Evolutionary conservation across 1,140 invertebrate genomes (phyloP).

Genomic region (Leucophenga varia): DNA sequence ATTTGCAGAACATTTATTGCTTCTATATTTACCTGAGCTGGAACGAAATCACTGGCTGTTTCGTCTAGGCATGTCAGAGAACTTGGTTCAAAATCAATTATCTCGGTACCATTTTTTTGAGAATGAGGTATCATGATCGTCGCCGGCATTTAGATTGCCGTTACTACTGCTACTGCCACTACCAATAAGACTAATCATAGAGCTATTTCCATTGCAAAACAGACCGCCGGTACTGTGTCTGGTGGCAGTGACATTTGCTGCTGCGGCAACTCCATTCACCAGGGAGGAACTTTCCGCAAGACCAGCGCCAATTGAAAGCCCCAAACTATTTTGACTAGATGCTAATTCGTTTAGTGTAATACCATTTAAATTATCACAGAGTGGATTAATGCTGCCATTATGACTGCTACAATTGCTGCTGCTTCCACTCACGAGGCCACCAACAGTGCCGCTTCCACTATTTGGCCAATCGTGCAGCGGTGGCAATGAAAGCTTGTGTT

Average conservation of each 20-base stretch:
- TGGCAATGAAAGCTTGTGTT: constrained; percentile 14
- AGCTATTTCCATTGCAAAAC: background rate
- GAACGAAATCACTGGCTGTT: too few relatives aligned
- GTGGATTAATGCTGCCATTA: constrained; percentile 46
- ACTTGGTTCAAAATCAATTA: constrained; percentile 56
- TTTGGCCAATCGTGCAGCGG: background rate
- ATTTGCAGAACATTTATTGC: too few relatives aligned
- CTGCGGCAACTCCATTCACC: constrained; percentile 50
- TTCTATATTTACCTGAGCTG: constrained; percentile 27
- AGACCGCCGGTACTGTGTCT: background rate
- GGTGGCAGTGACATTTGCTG: constrained; percentile 25
- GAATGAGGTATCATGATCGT: constrained; percentile 59
- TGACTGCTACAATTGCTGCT: constrained; percentile 25
- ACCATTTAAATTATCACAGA: constrained; percentile 57
- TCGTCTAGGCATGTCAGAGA: too few relatives aligned
- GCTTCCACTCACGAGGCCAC: constrained; percentile 25
- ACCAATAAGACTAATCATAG: constrained; percentile 18
- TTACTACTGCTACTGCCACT: constrained; percentile 25
- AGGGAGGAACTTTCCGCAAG: constrained; percentile 32
- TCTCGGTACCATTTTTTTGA: constrained; percentile 64
- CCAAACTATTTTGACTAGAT: constrained; percentile 56
- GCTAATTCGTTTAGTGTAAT: constrained; percentile 56
- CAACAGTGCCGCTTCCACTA: constrained; percentile 2
- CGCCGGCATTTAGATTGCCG: constrained; percentile 14
- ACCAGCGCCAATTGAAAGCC: constrained; percentile 28